Percentiles rank a stretch among this genome's conserved stretches.
Conservation (phyloP, 2,888 invertebrate species). For the Stramonita haemastoma region DNA sequence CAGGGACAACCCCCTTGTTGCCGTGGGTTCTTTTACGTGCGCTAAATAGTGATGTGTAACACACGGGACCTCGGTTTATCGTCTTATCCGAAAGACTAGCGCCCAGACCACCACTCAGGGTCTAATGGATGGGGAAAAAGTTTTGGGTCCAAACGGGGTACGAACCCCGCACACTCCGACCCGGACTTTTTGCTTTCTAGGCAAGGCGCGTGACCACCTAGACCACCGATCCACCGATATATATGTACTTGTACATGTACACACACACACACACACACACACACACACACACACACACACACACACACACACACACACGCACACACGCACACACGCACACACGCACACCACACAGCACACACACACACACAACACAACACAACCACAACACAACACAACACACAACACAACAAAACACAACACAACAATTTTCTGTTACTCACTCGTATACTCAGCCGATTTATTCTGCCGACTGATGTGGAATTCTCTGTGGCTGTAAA, state of each 20-base stretch:
- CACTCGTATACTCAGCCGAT: constrained; percentile 2
- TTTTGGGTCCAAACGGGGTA: too few relatives aligned
- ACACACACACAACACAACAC: constrained; percentile 6
- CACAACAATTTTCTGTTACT: background rate
- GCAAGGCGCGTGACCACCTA: too few relatives aligned
- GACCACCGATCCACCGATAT: background rate
- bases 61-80: too few relatives aligned
- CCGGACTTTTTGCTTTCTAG: too few relatives aligned
- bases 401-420: background rate
- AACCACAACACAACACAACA: background rate
- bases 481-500: background rate
- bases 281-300: background rate
- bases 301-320: constrained; percentile 2
- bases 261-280: too few relatives aligned
- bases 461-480: background rate
- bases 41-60: too few relatives aligned
- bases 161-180: too few relatives aligned
- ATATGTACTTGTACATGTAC: background rate
- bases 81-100: too few relatives aligned
- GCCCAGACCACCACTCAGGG: too few relatives aligned
- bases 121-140: too few relatives aligned
- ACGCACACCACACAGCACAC: background rate
- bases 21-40: too few relatives aligned
- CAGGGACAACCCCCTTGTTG: too few relatives aligned
- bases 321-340: background rate